phyloP scores from a whole-genome alignment of 2,797 vertebrate species.

The Miichthys miiuy region DNA sequence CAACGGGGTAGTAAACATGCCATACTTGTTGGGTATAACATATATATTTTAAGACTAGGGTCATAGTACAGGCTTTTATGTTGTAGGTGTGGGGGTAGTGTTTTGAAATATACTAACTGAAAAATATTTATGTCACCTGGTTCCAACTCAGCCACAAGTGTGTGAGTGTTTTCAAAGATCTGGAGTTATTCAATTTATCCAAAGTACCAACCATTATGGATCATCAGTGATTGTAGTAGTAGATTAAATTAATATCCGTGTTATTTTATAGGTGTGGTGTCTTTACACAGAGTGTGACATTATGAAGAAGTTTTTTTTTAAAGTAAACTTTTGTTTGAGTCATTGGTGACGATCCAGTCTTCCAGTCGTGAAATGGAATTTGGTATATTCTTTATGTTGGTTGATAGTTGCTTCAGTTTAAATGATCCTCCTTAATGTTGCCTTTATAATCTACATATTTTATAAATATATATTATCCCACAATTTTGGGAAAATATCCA shows the following conservation, averaged over 20 bases:
- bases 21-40: not conserved
- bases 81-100: not conserved
- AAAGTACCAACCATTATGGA: not conserved
- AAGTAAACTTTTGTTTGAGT: not conserved
- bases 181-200: not conserved
- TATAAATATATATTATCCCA: not conserved
- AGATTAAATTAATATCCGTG: not conserved
- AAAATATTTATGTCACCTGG: not conserved
- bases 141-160: not conserved
- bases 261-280: slow-evolving; percentile 4
- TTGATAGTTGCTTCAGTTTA: not conserved
- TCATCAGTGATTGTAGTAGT: not conserved
- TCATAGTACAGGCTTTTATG: slow-evolving; percentile 21
- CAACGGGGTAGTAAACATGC: slow-evolving; percentile 15
- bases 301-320: not conserved
- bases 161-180: not conserved
- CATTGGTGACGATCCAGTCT: not conserved
- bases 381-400: not conserved
- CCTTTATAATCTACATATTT: not conserved
- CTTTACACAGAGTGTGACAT: not conserved
- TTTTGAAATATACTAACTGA: not conserved
- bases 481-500: not conserved
- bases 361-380: not conserved
- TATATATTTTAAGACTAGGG: not conserved
- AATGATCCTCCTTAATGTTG: not conserved